Evolutionary conservation across 2,113 vertebrate species (phyloP).

Genomic region (Muscicapa adusta): DNA sequence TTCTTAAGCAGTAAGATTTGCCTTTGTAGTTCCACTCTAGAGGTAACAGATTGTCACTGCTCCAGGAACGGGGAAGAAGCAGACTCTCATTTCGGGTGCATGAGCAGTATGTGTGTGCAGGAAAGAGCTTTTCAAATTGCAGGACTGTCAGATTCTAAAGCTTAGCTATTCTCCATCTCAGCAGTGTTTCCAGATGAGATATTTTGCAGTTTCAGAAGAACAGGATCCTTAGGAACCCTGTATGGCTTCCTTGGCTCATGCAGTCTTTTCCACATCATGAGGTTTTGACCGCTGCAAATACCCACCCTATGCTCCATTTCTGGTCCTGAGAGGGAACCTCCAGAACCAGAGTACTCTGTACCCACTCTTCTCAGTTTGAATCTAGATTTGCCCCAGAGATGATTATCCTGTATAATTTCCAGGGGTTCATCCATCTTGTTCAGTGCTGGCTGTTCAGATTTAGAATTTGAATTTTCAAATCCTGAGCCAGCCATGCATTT

Average conservation of each 20-base stretch:
- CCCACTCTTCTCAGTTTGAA: background rate
- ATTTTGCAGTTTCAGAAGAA: background rate
- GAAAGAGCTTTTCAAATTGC: background rate
- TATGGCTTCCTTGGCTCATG: background rate
- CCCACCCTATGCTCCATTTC: fast-evolving
- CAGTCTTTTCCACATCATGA: background rate
- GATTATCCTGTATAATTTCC: background rate
- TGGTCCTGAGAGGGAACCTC: background rate
- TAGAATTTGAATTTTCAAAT: background rate
- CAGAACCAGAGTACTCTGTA: background rate
- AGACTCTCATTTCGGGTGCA: background rate
- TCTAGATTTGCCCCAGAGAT: background rate
- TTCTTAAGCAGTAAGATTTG: background rate
- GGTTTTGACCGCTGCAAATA: background rate
- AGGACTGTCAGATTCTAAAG: background rate
- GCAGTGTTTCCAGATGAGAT: background rate
- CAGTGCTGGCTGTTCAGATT: background rate
- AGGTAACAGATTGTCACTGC: background rate
- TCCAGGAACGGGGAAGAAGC: background rate
- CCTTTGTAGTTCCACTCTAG: background rate
- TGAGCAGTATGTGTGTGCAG: fast-evolving
- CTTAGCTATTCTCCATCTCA: background rate
- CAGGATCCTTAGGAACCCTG: background rate
- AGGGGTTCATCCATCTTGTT: background rate
- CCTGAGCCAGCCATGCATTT: background rate